Evolutionary conservation across 1,140 invertebrate genomes (phyloP).

Genomic region (Musca vetustissima): DNA sequence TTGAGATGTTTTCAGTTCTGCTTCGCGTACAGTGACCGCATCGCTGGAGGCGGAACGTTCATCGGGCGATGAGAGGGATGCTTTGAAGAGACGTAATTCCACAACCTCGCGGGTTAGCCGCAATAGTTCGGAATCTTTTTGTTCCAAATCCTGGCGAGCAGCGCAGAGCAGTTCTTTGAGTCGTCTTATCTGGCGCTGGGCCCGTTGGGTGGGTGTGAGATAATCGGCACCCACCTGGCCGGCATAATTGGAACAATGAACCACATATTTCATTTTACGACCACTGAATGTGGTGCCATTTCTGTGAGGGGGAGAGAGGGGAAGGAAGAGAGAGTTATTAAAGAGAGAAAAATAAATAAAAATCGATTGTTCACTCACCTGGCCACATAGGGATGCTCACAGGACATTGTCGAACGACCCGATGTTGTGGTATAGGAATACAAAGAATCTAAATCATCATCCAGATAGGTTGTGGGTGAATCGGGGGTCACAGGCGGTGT

Average conservation of each 20-base stretch:
- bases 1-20: slow-evolving; percentile 58
- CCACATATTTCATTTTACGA: slow-evolving; percentile 72
- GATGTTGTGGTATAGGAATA: slow-evolving; percentile 75
- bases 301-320: slow-evolving; percentile 47
- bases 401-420: slow-evolving; percentile 58
- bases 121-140: slow-evolving; percentile 78
- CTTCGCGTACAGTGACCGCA: slow-evolving; percentile 71
- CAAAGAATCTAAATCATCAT: slow-evolving; percentile 75
- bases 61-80: slow-evolving; percentile 72
- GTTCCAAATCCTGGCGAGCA: slow-evolving; percentile 73
- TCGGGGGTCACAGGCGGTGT: slow-evolving; percentile 66
- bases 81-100: slow-evolving; percentile 76
- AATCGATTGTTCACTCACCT: slow-evolving; percentile 36
- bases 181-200: slow-evolving; percentile 74
- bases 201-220: slow-evolving; percentile 81
- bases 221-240: slow-evolving; percentile 75
- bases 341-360: neutral
- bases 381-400: slow-evolving; percentile 77
- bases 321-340: neutral
- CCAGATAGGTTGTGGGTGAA: slow-evolving; percentile 57
- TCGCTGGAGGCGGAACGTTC: slow-evolving; percentile 73
- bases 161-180: slow-evolving; percentile 70
- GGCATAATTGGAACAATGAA: slow-evolving; percentile 79
- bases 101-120: slow-evolving; percentile 81
- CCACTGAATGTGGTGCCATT: slow-evolving; percentile 78